Conservation (phyloP, 2,888 invertebrate species). For the Odontothrips loti region DNA sequence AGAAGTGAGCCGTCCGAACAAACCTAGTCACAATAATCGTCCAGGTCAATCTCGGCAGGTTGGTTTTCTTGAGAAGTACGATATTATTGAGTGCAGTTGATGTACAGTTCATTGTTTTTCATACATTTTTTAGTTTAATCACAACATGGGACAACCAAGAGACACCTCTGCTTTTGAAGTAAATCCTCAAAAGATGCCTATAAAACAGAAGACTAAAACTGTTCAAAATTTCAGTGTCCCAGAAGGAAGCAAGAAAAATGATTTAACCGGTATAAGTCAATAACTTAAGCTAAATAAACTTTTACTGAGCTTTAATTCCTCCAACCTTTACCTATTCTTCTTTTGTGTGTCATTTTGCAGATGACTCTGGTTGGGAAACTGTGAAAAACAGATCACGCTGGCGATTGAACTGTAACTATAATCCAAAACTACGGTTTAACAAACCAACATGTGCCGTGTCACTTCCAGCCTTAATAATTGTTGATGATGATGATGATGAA, state of each 20-base stretch:
- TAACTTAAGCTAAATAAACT: neutral
- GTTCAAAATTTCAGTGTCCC: neutral
- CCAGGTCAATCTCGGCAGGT: neutral
- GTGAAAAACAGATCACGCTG: slow-evolving; percentile 68
- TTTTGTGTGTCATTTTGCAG: neutral
- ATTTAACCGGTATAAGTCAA: neutral
- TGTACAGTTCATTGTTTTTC: neutral
- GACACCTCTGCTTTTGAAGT: neutral
- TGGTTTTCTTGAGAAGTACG: neutral
- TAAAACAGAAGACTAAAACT: neutral
- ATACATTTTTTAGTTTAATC: neutral
- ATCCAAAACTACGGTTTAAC: slow-evolving; percentile 56
- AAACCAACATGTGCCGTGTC: slow-evolving; percentile 79
- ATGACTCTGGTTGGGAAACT: slow-evolving; percentile 72
- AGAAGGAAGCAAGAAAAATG: neutral
- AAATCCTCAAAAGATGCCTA: neutral
- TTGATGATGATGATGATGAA: slow-evolving; percentile 7
- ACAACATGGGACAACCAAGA: neutral
- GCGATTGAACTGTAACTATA: slow-evolving; percentile 51
- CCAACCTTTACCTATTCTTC: neutral
- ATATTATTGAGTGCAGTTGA: neutral
- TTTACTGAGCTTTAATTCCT: neutral
- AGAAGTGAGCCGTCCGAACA: neutral
- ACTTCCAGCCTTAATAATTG: slow-evolving; percentile 59
- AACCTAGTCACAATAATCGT: neutral